phyloP scores from a whole-genome alignment of 2,113 vertebrate genomes.

The Etheostoma spectabile region DNA sequence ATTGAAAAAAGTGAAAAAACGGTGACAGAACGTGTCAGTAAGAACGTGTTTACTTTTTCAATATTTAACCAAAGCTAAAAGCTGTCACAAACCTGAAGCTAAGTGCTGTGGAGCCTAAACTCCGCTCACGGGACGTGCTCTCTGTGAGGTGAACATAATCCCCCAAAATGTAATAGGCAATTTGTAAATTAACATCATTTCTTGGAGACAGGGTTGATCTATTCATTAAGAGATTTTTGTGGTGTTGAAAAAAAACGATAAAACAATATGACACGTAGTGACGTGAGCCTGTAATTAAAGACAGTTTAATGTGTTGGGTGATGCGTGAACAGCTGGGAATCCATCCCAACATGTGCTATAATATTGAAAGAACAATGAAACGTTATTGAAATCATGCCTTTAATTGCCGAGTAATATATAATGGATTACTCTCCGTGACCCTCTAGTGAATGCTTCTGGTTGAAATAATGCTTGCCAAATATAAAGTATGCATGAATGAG shows the following conservation, averaged over 20 bases:
- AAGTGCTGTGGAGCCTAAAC: neutral
- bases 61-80: neutral
- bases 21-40: neutral
- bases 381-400: neutral
- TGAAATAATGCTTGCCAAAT: neutral
- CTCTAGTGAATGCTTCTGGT: neutral
- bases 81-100: neutral
- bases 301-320: neutral
- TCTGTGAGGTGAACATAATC: no score
- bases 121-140: neutral
- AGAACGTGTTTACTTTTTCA: neutral
- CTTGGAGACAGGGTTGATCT: no score
- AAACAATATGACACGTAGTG: neutral
- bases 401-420: neutral
- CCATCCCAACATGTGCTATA: neutral
- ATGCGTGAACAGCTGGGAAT: neutral
- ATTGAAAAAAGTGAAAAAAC: neutral
- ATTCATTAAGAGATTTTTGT: no score
- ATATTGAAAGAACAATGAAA: neutral
- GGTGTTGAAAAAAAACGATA: no score
- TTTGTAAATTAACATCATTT: no score
- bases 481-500: neutral
- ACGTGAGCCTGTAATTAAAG: neutral
- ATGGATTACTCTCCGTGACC: neutral
- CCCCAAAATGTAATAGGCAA: no score